Evolutionary conservation across 2,888 invertebrate genomes (phyloP).

Genomic region (Cyaniris semiargus): DNA sequence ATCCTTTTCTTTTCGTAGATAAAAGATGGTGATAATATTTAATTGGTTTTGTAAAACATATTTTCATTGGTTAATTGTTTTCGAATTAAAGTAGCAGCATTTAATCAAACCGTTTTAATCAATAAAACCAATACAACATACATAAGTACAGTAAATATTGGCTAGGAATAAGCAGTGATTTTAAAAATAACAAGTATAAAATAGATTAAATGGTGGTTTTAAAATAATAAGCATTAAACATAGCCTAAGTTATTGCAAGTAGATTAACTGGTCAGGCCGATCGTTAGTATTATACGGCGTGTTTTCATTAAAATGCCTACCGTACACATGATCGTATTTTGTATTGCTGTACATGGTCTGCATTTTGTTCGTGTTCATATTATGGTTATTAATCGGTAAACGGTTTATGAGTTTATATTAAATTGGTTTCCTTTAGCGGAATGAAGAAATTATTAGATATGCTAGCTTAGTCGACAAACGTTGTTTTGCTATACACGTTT

Average conservation of each 20-base stretch:
- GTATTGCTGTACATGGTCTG: not conserved
- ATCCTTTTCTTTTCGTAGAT: too few relatives aligned
- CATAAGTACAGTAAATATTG: not conserved
- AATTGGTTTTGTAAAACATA: too few relatives aligned
- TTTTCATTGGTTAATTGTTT: too few relatives aligned
- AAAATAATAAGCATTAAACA: not conserved
- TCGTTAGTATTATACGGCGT: conserved; percentile 58
- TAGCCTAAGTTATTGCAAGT: conserved; percentile 40
- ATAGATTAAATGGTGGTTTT: not conserved
- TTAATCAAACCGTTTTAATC: not conserved
- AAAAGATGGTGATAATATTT: too few relatives aligned
- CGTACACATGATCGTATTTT: conserved; percentile 32
- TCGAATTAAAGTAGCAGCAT: not conserved
- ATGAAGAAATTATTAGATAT: not conserved
- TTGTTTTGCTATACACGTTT: too few relatives aligned
- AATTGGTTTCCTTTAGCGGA: not conserved
- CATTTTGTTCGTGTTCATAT: not conserved
- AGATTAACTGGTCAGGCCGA: conserved; percentile 53
- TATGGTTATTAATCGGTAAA: conserved; percentile 20
- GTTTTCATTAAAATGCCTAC: conserved; percentile 74
- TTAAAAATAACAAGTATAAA: not conserved
- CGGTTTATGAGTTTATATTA: not conserved
- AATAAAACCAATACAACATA: not conserved
- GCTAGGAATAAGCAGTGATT: not conserved
- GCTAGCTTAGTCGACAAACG: not conserved